Evolutionary conservation across 2,113 vertebrate genomes (phyloP), one percentile per base, ranked within the genome.

Genomic region (Ophthalmolycus amberensis): DNA sequence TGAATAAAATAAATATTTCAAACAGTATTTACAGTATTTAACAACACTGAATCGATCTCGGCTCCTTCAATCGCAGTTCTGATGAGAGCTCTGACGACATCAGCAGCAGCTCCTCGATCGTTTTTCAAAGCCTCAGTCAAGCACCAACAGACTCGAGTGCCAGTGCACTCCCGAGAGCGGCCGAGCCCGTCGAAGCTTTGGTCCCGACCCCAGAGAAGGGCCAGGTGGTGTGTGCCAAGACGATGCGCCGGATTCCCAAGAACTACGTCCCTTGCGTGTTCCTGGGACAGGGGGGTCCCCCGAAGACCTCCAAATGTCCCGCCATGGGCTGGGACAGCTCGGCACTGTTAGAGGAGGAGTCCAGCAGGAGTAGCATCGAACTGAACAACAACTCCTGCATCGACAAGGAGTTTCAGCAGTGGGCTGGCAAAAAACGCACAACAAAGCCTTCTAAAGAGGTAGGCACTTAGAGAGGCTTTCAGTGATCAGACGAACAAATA

Each of bases 61-160:
- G 0, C 27, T 70, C 29, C 68, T 67, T 78, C 44, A 52, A 67
- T 84, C n/a, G 3, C 86, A 91, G 91, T 62, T 67, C 71, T 42
- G 85, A 93, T 80, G 95, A 94, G 80, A 95, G 91, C 80, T 84
- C 27, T 46, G 94, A 85, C 60, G 81, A 72, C 80, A 91, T 81
- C 42, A 79, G 88, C 75, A 60, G 15, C 71, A 91, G 96, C 80
- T 97, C 94, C 9, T 97, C 96, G 1, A 96, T 99, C 67, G 91
- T 98, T 85, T 99, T 99, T 85, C 95, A 96, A 68, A 96, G 96
- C 71, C 85, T 86, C 25, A 87, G 93, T 65, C 80, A 93, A 27
- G 59, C 91, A 79, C 89, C 56, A 0, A 18, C 68, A 44, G 79
- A 81, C 5, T 8, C 67, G 42, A 75, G 63, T 63, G 69, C 32